Conservation (phyloP, 1,140 invertebrate species). For the Microplitis demolitor region DNA sequence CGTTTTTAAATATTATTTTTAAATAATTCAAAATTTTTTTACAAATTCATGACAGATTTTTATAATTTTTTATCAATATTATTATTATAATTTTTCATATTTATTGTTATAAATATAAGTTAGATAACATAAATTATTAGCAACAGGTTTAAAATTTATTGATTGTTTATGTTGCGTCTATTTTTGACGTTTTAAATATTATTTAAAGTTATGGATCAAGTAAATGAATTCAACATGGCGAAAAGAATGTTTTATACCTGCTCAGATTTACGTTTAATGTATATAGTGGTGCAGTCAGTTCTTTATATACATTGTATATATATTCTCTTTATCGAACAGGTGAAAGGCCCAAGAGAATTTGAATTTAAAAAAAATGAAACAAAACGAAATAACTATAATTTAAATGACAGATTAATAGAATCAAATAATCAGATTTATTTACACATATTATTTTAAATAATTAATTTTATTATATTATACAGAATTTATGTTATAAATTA, state of each 20-base stretch:
- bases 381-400: no score
- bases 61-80: background rate
- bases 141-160: no score
- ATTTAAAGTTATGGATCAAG: background rate
- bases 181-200: background rate
- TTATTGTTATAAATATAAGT: background rate
- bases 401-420: no score
- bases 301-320: background rate
- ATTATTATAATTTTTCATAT: background rate
- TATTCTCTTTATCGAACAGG: no score
- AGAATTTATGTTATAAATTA: no score
- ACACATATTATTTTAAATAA: no score
- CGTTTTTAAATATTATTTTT: background rate
- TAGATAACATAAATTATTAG: background rate
- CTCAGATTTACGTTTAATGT: background rate
- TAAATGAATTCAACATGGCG: slow-evolving; percentile 25
- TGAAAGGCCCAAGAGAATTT: no score
- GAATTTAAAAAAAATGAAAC: no score
- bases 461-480: no score
- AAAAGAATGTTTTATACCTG: background rate
- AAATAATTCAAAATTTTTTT: no score
- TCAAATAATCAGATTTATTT: no score
- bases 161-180: background rate
- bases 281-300: background rate
- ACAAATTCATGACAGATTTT: no score